Evolutionary conservation across 2,797 vertebrate species (phyloP), one percentile per base, ranked within the genome.

Genomic region (Sebastes hopkinsi): DNA sequence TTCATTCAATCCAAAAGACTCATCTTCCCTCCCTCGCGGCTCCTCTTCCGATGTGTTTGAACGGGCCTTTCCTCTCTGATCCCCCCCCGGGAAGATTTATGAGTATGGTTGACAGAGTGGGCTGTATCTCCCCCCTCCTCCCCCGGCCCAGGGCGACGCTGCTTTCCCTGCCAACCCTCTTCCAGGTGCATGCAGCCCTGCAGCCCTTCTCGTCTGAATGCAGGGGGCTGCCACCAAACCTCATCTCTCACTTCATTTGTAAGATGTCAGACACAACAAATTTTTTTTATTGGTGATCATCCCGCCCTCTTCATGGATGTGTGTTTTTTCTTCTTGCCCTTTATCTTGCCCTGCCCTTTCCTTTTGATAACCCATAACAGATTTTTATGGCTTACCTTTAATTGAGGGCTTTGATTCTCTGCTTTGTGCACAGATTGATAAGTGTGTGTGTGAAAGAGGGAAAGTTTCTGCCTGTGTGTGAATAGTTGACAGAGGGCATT

Each of bases 151-250:
- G 84, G 88, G 92, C 89, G 13, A 88, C 56, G 72, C 85, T 72
- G n/a, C 76, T 81, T 83, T 83, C 85, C 84, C 84, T 81, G 79
- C 87, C 89, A 90, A 62, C 83, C 84, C 79, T 92, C 75, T 90
- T 92, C 95, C 96, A 96, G 95, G 95, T 96, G 95, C 92, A 91
- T 66, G 66, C 75, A 81, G 90, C 92, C 91, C 91, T 86, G 85
- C 78, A 90, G 92, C 91, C 64, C 82, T 82, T 58, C 82, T 85
- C 60, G 10, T 88, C 90, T 84, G 55, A 87, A 89, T 27, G 78
- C 55, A 60, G 29, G 54, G 72, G 74, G 59, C 74, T 74, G 71
- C 85, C 83, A 78, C 83, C 82, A 58, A 82, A 74, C 78, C 77
- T 90, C 88, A 84, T 84, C 73, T 90, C 80, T 87, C 88, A 76